A percentile compares a stretch with the other conserved stretches of the same genome.
These are phyloP conservation scores for Netelia fuscicornis DNA, from an alignment of 2,888 invertebrate genomes.

Conservation along the genomic window DNA sequence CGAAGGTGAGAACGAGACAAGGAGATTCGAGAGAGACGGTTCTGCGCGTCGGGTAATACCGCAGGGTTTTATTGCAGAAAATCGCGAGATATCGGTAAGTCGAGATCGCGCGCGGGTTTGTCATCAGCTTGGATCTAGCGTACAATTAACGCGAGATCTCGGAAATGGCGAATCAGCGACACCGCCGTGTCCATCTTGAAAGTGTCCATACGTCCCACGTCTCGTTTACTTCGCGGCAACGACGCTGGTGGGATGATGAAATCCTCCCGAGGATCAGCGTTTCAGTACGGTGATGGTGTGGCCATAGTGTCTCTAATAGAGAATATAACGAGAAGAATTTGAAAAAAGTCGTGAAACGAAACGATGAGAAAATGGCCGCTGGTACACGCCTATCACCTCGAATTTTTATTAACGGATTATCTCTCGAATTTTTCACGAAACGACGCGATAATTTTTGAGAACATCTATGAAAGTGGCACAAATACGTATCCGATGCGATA, in stretches of 20 bases:
- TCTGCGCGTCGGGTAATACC: slow-evolving; percentile 1
- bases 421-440: too few relatives aligned
- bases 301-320: too few relatives aligned
- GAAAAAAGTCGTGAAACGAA: too few relatives aligned
- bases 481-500: too few relatives aligned
- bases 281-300: background rate
- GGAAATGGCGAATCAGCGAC: slow-evolving; percentile 32
- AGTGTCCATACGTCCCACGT: slow-evolving; percentile 19
- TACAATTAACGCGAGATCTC: slow-evolving; percentile 60
- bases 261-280: background rate
- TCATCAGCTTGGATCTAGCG: background rate
- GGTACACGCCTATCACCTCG: too few relatives aligned
- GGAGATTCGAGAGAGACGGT: background rate
- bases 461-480: too few relatives aligned
- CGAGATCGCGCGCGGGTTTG: slow-evolving; percentile 50
- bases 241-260: background rate
- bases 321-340: too few relatives aligned
- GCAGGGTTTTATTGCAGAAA: slow-evolving; percentile 54
- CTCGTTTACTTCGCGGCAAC: slow-evolving; percentile 1
- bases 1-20: slow-evolving; percentile 8
- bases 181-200: slow-evolving; percentile 31
- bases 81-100: slow-evolving; percentile 59
- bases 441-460: too few relatives aligned
- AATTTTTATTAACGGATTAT: too few relatives aligned
- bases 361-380: too few relatives aligned